phyloP scores from a whole-genome alignment of 2,888 invertebrate species.

The Dorcus parallelipipedus region DNA sequence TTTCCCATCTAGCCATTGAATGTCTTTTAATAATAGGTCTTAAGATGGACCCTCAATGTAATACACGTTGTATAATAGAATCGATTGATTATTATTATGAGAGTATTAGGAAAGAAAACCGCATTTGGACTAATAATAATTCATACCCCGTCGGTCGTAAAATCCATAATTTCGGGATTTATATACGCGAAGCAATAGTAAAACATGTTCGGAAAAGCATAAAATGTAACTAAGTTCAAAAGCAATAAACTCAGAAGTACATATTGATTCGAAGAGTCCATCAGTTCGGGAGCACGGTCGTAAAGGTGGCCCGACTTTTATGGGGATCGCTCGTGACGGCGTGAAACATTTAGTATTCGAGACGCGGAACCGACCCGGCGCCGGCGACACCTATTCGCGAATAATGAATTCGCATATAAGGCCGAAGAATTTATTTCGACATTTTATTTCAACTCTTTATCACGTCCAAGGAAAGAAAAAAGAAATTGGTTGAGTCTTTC shows the following conservation, averaged over 20 bases:
- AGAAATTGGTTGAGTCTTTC: no score
- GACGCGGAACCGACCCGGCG: constrained; percentile 18
- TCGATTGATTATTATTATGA: no score
- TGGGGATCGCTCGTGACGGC: constrained; percentile 19
- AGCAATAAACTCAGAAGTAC: constrained; percentile 23
- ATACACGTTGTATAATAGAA: no score
- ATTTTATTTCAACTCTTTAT: constrained; percentile 3
- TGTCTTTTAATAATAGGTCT: no score
- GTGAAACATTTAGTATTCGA: constrained; percentile 22
- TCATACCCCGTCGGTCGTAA: no score
- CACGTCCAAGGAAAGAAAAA: no score
- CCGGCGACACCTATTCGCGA: constrained; percentile 22
- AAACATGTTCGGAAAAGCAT: constrained; percentile 16
- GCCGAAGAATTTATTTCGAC: constrained; percentile 19
- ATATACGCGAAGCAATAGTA: neutral
- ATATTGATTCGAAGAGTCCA: constrained; percentile 28
- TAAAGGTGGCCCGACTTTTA: constrained; percentile 24
- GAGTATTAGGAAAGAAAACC: no score
- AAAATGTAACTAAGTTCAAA: constrained; percentile 20
- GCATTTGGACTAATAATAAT: no score
- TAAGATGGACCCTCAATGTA: no score
- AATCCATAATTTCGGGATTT: no score
- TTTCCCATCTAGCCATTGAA: no score
- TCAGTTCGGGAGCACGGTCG: constrained; percentile 22
- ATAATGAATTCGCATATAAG: constrained; percentile 21